Evolutionary conservation across 2,113 vertebrate species (phyloP), one percentile per base, ranked within the genome.

Genomic region (Chauna torquata): DNA sequence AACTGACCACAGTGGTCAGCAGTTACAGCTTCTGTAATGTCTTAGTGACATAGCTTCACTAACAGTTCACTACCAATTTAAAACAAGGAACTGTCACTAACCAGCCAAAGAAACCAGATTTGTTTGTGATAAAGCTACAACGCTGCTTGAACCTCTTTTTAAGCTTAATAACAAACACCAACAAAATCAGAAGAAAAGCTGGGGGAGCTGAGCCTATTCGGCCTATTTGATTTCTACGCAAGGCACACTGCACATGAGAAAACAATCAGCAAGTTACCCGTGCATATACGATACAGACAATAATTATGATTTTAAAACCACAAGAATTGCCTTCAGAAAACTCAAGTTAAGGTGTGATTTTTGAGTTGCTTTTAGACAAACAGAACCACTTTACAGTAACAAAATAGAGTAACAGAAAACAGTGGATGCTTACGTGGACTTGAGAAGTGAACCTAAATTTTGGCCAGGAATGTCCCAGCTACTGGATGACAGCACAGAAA

Each of bases 371-470:
- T 61, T 78, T n/a, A 68, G 45, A 89, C 30, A 12, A 72, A 36
- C 45, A 71, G 32, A 81, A 85, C 57, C 50, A 49, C 44, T 54
- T 59, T 25, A 49, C n/a, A 45, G 20, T 88, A 83, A 47, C 24
- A 16, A 52, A 50, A 69, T 22, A 42, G 7, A 80, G 16, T 65
- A 88, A 65, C 16, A 80, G 64, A 55, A 90, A 32, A 1, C 50
- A 91, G n/a, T 4, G 11, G 34, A 45, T 52, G 68, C 1, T 0
- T 11, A 49, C 0, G 0, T 12, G 32, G 12, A 54, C 49, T 58
- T 47, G 4, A 49, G 11, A 68, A 18, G 17, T 47, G 8, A 79
- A 83, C 38, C 8, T 32, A 36, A 45, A 45, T 44, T 77, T 82
- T 86, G 38, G 47, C 18, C 58, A 49, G 54, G 30, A 34, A 55